These are phyloP conservation scores for Meloe dianella DNA, from an alignment of 2,888 invertebrate species.

Conservation along the genomic window DNA sequence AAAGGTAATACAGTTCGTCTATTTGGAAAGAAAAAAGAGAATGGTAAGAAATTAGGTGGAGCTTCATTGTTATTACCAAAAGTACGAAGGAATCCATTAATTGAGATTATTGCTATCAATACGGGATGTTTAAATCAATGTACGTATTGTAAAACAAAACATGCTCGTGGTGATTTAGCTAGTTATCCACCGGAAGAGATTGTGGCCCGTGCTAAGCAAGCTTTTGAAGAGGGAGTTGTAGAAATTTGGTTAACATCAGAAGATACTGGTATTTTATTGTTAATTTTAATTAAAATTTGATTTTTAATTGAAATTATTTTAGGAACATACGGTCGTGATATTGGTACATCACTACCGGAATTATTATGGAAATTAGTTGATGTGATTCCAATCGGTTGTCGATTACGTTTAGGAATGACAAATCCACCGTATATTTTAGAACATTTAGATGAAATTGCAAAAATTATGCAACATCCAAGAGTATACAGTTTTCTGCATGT, in stretches of 20 bases:
- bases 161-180: constrained; percentile 95
- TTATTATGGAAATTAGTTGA: constrained; percentile 85
- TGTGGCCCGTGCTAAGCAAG: constrained; percentile 82
- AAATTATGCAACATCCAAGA: constrained; percentile 83
- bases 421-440: constrained; percentile 98
- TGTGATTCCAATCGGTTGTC: constrained; percentile 75
- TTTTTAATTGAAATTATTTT: constrained; percentile 15
- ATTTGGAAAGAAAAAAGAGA: constrained; percentile 79
- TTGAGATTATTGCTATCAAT: constrained; percentile 96
- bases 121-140: constrained; percentile 98
- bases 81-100: constrained; percentile 91
- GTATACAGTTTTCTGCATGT: constrained; percentile 97
- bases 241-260: constrained; percentile 99
- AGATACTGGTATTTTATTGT: constrained; percentile 83
- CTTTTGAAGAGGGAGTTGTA: constrained; percentile 89
- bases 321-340: constrained; percentile 93
- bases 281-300: neutral
- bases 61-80: constrained; percentile 89
- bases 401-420: constrained; percentile 94
- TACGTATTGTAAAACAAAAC: constrained; percentile 98
- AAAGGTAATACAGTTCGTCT: constrained; percentile 70
- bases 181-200: constrained; percentile 92
- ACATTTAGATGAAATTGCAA: constrained; percentile 87
- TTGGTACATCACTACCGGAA: constrained; percentile 85
- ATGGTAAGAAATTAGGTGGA: constrained; percentile 83